A percentile compares a stretch with the other conserved stretches of the same genome.
Evolutionary conservation across 2,888 invertebrate species (phyloP).

Genomic region (Copidosoma aretas): DNA sequence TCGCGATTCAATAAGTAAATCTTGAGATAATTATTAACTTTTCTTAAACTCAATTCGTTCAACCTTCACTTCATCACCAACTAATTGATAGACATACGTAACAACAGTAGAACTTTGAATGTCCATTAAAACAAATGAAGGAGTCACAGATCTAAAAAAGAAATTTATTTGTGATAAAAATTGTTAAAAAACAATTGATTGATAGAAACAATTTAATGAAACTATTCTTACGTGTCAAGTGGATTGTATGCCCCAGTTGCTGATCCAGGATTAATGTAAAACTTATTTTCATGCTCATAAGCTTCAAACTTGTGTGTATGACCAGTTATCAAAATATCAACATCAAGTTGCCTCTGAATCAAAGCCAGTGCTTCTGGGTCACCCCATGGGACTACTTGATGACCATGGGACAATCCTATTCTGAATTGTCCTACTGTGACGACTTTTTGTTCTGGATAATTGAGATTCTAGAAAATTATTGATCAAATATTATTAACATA

Average conservation of each 20-base stretch:
- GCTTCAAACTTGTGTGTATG: constrained; percentile 99
- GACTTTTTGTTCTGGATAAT: constrained; percentile 97
- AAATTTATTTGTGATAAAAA: constrained; percentile 32
- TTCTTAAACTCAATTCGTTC: constrained; percentile 98
- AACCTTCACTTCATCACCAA: constrained; percentile 98
- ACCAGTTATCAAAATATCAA: constrained; percentile 97
- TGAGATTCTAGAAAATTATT: constrained; percentile 84
- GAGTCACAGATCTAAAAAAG: constrained; percentile 79
- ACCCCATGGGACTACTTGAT: constrained; percentile 98
- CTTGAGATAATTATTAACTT: constrained; percentile 64
- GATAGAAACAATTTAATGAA: constrained; percentile 12
- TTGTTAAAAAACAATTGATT: constrained; percentile 11
- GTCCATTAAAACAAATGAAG: constrained; percentile 98
- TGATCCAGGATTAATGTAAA: constrained; percentile 99
- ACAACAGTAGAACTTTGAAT: constrained; percentile 98
- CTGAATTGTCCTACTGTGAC: constrained; percentile 98
- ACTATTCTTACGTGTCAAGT: constrained; percentile 76
- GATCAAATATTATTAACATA: constrained; percentile 27
- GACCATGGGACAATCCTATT: constrained; percentile 96
- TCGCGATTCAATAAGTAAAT: neutral
- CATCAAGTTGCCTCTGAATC: constrained; percentile 95
- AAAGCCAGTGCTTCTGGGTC: constrained; percentile 92
- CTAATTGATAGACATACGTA: constrained; percentile 96
- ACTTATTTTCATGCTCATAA: constrained; percentile 97
- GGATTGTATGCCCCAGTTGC: constrained; percentile 98